Percentiles rank a stretch among this genome's conserved stretches.
These are phyloP conservation scores for Drosophila austrosaltans DNA, from an alignment of 2,888 invertebrate genomes.

Conservation along the genomic window DNA sequence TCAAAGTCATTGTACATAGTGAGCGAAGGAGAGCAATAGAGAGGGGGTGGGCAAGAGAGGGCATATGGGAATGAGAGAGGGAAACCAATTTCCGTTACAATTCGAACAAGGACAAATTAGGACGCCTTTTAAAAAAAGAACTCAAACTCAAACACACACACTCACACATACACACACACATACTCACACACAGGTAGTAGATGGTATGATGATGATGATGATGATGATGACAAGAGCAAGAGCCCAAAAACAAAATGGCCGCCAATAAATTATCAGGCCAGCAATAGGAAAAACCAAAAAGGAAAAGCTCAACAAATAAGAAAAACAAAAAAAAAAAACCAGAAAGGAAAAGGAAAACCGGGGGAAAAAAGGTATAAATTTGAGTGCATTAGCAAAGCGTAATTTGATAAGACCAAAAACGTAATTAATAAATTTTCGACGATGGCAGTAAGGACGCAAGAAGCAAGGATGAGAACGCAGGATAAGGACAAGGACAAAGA, in stretches of 20 bases:
- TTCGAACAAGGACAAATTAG: constrained; percentile 76
- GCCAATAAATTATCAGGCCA: constrained; percentile 65
- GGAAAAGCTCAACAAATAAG: constrained; percentile 15
- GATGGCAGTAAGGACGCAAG: constrained; percentile 40
- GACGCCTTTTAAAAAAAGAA: constrained; percentile 26
- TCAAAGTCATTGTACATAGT: constrained; percentile 2
- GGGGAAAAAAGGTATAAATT: constrained; percentile 70
- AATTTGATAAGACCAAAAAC: constrained; percentile 82
- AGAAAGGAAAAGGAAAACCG: constrained; percentile 7
- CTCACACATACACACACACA: constrained; percentile 11
- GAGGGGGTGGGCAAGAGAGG: not conserved
- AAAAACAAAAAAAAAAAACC: constrained; percentile 40
- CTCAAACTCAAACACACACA: constrained; percentile 22
- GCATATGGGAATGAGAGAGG: constrained; percentile 41
- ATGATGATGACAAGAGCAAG: constrained; percentile 22
- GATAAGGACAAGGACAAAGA: constrained; percentile 1
- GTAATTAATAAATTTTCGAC: constrained; percentile 82
- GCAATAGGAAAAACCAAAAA: not conserved
- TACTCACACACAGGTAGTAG: constrained; percentile 19
- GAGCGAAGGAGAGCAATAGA: not conserved
- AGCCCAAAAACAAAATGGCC: constrained; percentile 69
- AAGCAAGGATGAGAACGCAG: not conserved
- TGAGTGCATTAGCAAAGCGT: constrained; percentile 81
- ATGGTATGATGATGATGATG: constrained; percentile 28
- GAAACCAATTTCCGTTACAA: constrained; percentile 78